These are phyloP conservation scores for Macrophya annulata DNA, from an alignment of 2,888 invertebrate species.

Conservation along the genomic window DNA sequence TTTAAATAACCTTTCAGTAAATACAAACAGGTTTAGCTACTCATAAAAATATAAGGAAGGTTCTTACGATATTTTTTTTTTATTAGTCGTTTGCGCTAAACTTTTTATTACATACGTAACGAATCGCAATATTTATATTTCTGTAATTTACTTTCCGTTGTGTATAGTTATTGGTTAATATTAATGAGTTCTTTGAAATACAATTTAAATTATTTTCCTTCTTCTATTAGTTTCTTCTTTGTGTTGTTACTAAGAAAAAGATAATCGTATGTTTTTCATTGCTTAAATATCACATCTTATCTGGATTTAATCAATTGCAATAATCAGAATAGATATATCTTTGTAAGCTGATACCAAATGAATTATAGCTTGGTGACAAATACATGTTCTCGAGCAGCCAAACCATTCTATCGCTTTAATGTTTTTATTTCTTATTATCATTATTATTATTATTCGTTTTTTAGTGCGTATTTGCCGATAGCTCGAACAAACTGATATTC, in stretches of 20 bases:
- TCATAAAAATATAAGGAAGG: neutral
- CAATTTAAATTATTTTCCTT: neutral
- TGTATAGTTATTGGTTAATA: neutral
- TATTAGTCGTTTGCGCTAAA: neutral
- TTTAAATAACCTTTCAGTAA: neutral
- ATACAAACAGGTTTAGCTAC: constrained; percentile 15
- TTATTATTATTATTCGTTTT: no score
- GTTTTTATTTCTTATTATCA: constrained; percentile 48
- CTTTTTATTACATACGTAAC: neutral
- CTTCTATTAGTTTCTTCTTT: neutral
- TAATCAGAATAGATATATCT: constrained; percentile 28
- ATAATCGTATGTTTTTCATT: neutral
- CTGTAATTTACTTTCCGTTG: neutral
- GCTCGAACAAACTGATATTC: constrained; percentile 88
- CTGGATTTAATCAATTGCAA: constrained; percentile 23
- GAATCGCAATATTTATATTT: neutral
- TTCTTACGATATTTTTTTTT: neutral
- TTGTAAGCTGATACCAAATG: constrained; percentile 32
- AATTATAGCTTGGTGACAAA: neutral
- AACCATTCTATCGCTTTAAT: neutral
- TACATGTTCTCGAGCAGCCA: neutral
- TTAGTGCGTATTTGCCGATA: constrained; percentile 93
- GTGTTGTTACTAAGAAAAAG: neutral
- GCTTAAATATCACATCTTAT: constrained; percentile 10
- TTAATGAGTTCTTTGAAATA: neutral